These are phyloP conservation scores for Apamea epomidion DNA, from an alignment of 2,888 invertebrate genomes.

Conservation along the genomic window DNA sequence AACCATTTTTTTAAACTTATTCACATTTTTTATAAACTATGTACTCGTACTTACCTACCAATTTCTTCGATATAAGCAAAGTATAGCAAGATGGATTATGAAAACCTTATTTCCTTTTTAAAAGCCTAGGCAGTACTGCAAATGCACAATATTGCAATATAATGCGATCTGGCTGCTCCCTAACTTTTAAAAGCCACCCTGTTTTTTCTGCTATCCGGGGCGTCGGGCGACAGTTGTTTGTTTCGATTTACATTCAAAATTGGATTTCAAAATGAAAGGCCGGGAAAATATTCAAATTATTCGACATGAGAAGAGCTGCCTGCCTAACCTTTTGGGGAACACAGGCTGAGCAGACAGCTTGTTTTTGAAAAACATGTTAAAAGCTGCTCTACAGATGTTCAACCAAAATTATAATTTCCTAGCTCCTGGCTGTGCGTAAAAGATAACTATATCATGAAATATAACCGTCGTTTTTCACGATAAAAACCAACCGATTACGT, in stretches of 20 bases:
- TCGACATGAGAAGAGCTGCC: not conserved
- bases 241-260: slow-evolving; percentile 2
- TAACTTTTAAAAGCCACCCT: not conserved
- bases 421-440: no score
- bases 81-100: not conserved
- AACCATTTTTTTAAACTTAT: no score
- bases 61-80: not conserved
- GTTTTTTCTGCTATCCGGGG: not conserved
- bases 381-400: no score
- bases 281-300: not conserved
- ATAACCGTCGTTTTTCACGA: no score
- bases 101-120: not conserved
- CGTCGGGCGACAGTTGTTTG: not conserved
- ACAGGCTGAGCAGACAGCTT: no score
- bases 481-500: no score
- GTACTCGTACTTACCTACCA: no score
- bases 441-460: no score
- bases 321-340: no score
- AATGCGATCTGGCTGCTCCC: not conserved
- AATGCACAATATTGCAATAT: not conserved
- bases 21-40: no score
- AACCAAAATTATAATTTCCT: no score
- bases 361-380: no score
- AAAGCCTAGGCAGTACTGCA: not conserved
- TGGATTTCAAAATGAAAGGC: not conserved